Percentiles rank a stretch among this genome's conserved stretches.
phyloP scores from a whole-genome alignment of 2,888 invertebrate species.

The Ptychoptera albimana region DNA sequence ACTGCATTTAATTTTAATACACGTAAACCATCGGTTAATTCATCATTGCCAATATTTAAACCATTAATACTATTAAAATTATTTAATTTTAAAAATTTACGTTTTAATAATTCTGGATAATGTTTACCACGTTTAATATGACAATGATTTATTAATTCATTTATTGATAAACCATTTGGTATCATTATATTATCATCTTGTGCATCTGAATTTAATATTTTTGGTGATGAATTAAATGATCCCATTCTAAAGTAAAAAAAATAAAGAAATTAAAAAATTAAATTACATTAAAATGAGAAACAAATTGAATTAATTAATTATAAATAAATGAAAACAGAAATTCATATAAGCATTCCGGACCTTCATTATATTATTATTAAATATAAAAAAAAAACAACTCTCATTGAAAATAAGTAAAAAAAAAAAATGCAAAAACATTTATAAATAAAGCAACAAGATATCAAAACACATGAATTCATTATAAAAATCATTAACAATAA shows the following conservation, averaged over 20 bases:
- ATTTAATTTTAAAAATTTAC: constrained; percentile 22
- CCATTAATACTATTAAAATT: constrained; percentile 4
- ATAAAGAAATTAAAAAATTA: constrained; percentile 2
- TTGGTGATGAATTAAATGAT: constrained; percentile 51
- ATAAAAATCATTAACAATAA: too few relatives aligned
- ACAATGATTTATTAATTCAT: constrained; percentile 37
- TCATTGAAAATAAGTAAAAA: too few relatives aligned
- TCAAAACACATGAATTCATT: too few relatives aligned
- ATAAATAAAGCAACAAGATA: too few relatives aligned
- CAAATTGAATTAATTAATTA: not conserved
- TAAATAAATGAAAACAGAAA: not conserved
- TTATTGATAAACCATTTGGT: constrained; percentile 31
- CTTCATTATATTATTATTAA: too few relatives aligned
- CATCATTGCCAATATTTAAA: constrained; percentile 16
- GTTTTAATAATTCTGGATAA: constrained; percentile 31
- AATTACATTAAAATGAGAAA: too few relatives aligned
- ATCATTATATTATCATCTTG: constrained; percentile 40
- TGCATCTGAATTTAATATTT: constrained; percentile 43
- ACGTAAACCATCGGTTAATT: constrained; percentile 24
- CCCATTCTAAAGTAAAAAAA: constrained; percentile 43
- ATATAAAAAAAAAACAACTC: too few relatives aligned
- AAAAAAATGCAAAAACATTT: too few relatives aligned
- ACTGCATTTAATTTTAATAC: constrained; percentile 31
- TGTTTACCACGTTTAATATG: constrained; percentile 30
- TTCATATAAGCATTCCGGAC: too few relatives aligned